These are phyloP conservation scores for Calephelis nemesis DNA, from an alignment of 1,140 invertebrate genomes.

Conservation along the genomic window DNA sequence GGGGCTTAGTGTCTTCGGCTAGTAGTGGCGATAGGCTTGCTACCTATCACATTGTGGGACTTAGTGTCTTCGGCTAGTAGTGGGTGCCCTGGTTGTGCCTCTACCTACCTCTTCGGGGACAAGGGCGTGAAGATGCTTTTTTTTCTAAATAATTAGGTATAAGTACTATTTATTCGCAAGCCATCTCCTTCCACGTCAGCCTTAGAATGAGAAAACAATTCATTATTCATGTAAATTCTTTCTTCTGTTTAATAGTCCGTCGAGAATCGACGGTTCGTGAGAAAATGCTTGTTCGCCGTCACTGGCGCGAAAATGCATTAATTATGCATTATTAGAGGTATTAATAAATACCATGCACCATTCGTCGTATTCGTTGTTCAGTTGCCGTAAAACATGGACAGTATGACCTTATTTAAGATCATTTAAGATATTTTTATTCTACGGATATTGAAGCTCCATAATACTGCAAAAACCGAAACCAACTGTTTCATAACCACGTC, in stretches of 20 bases:
- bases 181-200: not conserved
- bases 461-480: too few species aligned
- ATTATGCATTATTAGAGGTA: conserved; percentile 25
- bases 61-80: too few species aligned
- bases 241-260: conserved; percentile 53
- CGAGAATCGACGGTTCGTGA: conserved; percentile 48
- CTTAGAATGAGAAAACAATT: conserved; percentile 3
- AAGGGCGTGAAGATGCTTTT: too few species aligned
- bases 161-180: not conserved
- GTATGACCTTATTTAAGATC: too few species aligned
- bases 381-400: not conserved
- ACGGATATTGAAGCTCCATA: too few species aligned
- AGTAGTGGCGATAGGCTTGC: too few species aligned
- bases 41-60: too few species aligned
- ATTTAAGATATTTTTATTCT: too few species aligned
- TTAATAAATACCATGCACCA: not conserved
- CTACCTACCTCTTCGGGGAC: too few species aligned
- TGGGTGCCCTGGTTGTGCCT: too few species aligned
- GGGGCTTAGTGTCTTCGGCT: too few species aligned
- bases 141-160: not conserved
- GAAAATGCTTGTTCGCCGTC: conserved; percentile 45
- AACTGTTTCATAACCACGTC: too few species aligned
- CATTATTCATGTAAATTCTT: conserved; percentile 43
- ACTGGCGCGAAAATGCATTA: conserved; percentile 41
- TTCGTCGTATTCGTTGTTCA: not conserved